Conservation (phyloP, 2,888 invertebrate genomes). For the Cantharis rustica region DNA sequence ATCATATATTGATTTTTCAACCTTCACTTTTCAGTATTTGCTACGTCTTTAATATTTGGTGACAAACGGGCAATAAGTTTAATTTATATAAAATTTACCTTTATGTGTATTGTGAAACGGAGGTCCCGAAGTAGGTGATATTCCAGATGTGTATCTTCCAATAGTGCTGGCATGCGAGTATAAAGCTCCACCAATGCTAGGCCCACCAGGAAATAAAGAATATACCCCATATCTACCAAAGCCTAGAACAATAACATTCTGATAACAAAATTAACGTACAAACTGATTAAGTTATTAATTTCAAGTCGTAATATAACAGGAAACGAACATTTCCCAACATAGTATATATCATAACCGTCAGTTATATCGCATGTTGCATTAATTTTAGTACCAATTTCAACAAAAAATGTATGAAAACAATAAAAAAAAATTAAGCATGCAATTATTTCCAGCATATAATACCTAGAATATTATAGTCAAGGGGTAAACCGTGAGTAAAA, state of each 20-base stretch:
- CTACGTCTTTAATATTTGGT: neutral
- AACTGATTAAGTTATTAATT: neutral
- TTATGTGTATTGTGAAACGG: constrained; percentile 56
- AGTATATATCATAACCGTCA: neutral
- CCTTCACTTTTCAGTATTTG: neutral
- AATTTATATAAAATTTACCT: constrained; percentile 44
- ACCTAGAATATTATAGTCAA: neutral
- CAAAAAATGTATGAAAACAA: neutral
- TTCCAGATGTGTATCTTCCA: constrained; percentile 52
- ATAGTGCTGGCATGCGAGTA: constrained; percentile 54
- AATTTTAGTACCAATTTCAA: neutral
- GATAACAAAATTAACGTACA: neutral
- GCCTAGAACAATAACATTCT: constrained; percentile 56
- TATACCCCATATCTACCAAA: constrained; percentile 72
- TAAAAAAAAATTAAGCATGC: neutral
- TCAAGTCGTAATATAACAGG: neutral
- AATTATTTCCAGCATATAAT: neutral
- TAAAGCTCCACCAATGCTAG: constrained; percentile 55
- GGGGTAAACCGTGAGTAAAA: no score
- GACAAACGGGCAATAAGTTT: neutral
- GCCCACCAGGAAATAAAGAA: constrained; percentile 66
- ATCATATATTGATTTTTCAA: neutral
- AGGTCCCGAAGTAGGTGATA: constrained; percentile 49
- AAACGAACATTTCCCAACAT: neutral
- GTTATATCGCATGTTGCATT: neutral